phyloP scores from a whole-genome alignment of 2,113 vertebrate genomes.

The Chelonoidis abingdonii region DNA sequence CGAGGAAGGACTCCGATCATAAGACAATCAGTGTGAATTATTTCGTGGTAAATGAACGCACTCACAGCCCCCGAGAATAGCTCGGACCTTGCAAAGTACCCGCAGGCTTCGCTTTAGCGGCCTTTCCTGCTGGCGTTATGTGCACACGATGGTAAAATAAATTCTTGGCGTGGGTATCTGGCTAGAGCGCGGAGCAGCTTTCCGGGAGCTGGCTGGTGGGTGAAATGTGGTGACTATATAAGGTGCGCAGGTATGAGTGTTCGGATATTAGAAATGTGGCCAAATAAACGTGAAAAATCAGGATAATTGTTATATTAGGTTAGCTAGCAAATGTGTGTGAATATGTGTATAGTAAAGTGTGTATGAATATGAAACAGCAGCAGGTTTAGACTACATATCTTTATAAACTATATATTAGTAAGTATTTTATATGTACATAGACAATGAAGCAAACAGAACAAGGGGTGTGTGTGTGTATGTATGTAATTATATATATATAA shows the following conservation, averaged over 20 bases:
- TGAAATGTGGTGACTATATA: background rate
- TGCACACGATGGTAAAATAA: background rate
- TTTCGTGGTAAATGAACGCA: background rate
- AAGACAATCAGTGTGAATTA: background rate
- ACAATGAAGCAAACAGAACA: background rate
- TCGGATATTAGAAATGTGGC: background rate
- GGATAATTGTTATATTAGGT: too few species aligned
- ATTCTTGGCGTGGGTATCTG: background rate
- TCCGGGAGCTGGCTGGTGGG: background rate
- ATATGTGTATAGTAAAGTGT: too few species aligned
- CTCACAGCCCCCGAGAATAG: too few species aligned
- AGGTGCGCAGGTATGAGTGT: background rate
- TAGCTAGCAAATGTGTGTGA: too few species aligned
- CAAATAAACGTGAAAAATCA: too few species aligned
- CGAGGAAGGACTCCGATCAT: background rate
- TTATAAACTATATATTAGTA: background rate
- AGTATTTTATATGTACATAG: background rate
- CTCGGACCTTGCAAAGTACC: too few species aligned
- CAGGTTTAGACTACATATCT: background rate
- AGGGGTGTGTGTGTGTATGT: too few species aligned
- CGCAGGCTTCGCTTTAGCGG: background rate
- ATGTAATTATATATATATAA: background rate
- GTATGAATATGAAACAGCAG: background rate
- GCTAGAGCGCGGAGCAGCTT: background rate
- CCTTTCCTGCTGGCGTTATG: background rate